Evolutionary conservation across 2,797 vertebrate genomes (phyloP), one percentile per base, ranked within the genome.

Genomic region (Malacoctenus gilli): DNA sequence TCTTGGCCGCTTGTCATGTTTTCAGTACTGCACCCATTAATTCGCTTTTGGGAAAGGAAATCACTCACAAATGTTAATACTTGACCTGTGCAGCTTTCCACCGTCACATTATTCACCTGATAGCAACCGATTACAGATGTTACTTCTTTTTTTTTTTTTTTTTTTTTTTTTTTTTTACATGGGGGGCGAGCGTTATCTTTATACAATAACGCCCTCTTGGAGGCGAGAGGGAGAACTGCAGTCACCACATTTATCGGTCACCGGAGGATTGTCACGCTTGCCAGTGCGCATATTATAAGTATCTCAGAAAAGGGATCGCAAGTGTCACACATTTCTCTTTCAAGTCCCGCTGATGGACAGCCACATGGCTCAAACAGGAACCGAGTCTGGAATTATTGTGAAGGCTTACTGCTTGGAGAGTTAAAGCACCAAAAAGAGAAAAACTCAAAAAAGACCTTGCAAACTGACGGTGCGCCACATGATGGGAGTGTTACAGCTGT

Each of bases 121-220:
- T n/a, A n/a, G n/a, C n/a, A n/a, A n/a, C n/a, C n/a, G n/a, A n/a
- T n/a, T n/a, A n/a, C n/a, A n/a, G n/a, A n/a, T n/a, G n/a, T n/a
- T n/a, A n/a, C n/a, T n/a, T n/a, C n/a, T n/a, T n/a, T n/a, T n/a
- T n/a, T n/a, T n/a, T n/a, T n/a, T n/a, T n/a, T n/a, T n/a, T n/a
- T n/a, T n/a, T n/a, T n/a, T n/a, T n/a, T n/a, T n/a, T n/a, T n/a
- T n/a, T n/a, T n/a, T n/a, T n/a, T n/a, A n/a, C n/a, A n/a, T n/a
- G n/a, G n/a, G n/a, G n/a, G n/a, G n/a, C n/a, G n/a, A n/a, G n/a
- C n/a, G n/a, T n/a, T n/a, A n/a, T 9, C 50, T 56, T 77, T 72
- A 53, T 77, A 64, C 75, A 80, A 76, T 18, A 82, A 71, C 85
- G 88, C 89, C 83, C 80, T 77, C 90, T 87, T 59, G 52, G n/a